Percentiles rank a stretch among this genome's conserved stretches.
Conservation (phyloP, 2,797 vertebrate species). For the Poecilia gillii region DNA sequence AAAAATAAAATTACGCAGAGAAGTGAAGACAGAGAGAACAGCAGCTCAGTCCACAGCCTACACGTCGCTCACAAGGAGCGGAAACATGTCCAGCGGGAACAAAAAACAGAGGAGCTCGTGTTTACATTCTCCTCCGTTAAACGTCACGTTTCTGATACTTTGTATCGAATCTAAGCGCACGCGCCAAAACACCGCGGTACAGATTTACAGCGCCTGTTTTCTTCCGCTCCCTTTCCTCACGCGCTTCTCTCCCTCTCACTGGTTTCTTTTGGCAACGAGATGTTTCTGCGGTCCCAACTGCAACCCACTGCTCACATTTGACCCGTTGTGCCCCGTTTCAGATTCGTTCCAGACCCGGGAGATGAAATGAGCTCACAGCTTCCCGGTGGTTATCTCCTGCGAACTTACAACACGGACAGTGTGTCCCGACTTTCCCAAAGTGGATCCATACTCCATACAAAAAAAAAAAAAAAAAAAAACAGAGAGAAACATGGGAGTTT, state of each 20-base stretch:
- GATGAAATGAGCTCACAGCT: constrained; percentile 28
- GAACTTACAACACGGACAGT: constrained; percentile 4
- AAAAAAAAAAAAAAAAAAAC: background rate
- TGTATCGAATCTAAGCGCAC: constrained; percentile 46
- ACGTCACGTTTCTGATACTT: constrained; percentile 24
- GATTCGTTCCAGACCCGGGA: constrained; percentile 19
- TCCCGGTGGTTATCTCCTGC: constrained; percentile 6
- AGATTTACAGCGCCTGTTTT: constrained; percentile 34
- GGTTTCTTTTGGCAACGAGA: constrained; percentile 49
- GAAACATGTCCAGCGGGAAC: constrained; percentile 49
- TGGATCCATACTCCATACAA: constrained; percentile 33
- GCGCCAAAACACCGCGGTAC: constrained; percentile 18
- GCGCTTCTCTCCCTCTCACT: constrained; percentile 36
- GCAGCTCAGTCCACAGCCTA: constrained; percentile 26
- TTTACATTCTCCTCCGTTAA: constrained; percentile 43
- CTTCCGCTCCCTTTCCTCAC: background rate
- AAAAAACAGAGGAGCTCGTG: constrained; percentile 11
- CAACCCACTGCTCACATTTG: constrained; percentile 9
- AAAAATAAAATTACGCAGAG: constrained; percentile 3
- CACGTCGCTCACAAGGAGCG: constrained; percentile 48
- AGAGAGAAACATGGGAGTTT: constrained; percentile 30
- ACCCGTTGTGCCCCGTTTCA: constrained; percentile 16
- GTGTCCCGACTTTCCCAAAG: constrained; percentile 42
- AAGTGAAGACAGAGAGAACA: constrained; percentile 6
- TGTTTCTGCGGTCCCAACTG: constrained; percentile 49